Evolutionary conservation across 2,797 vertebrate species (phyloP), one percentile per base, ranked within the genome.

Genomic region (Argentina silus): DNA sequence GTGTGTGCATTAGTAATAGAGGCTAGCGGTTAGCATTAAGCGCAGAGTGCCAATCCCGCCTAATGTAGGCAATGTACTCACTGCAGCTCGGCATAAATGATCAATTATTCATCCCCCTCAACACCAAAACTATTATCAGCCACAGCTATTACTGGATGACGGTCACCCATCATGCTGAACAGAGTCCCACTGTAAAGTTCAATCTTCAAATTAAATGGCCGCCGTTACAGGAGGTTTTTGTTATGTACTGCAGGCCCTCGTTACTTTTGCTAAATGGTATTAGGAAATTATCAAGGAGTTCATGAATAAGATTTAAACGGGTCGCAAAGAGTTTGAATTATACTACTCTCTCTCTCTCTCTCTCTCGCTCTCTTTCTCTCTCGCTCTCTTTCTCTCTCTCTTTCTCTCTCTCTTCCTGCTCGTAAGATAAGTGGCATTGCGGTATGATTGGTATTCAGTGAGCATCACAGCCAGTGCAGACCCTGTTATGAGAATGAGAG

Each of bases 81-180:
- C 81, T 86, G 86, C 78, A 43, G 67, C 78, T 70, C 78, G 7
- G 82, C 77, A 76, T 80, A 76, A 77, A 77, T 43, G 4, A 69
- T 77, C 66, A 87, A 91, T 91, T 92, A 92, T 91, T 92, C 88
- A 93, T 86, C 7, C 68, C 75, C 75, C 86, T 84, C 81, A 85
- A 85, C 85, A 80, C 69, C 78, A 81, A 78, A 72, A 80, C 80
- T 78, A 85, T 89, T 85, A 83, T 87, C 85, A 79, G 79, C 76
- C 10, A 23, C 71, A 81, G 60, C 85, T 88, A 88, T 83, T 78
- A 81, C 68, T 70, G 69, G 77, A 62, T 43, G 72, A 84, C 76
- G 79, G 85, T 87, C 85, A 84, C 82, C 78, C 76, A 65, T 86
- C 78, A 70, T 74, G 81, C 71, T 73, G 56, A 21, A 48, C 50